Percentiles rank a stretch among this genome's conserved stretches.
phyloP scores from a whole-genome alignment of 2,888 invertebrate species.

The Crossocerus cetratus region DNA sequence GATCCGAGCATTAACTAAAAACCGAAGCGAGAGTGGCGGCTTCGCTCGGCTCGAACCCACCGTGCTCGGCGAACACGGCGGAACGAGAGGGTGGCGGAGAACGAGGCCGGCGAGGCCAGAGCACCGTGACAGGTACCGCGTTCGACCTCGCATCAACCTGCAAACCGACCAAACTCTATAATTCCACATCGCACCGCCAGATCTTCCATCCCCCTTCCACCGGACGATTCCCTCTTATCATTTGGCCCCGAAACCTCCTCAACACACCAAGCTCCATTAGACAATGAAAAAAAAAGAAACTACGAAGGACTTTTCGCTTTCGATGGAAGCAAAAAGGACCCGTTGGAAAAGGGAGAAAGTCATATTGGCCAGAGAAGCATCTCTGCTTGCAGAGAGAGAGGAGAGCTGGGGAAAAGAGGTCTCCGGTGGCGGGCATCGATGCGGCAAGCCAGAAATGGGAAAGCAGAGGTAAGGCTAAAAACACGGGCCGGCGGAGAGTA shows the following conservation, averaged over 20 bases:
- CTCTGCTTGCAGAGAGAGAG: background rate
- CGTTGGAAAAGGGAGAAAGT: too few species aligned
- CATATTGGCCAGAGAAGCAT: background rate
- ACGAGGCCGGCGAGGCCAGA: slow-evolving; percentile 46
- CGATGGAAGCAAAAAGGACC: too few species aligned
- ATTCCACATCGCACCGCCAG: too few species aligned
- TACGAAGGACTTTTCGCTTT: too few species aligned
- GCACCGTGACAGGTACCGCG: slow-evolving; percentile 50
- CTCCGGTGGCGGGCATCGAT: too few species aligned
- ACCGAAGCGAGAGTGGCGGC: slow-evolving; percentile 62
- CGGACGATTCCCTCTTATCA: too few species aligned
- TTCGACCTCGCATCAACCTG: slow-evolving; percentile 59
- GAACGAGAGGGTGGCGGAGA: slow-evolving; percentile 22
- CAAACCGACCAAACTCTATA: slow-evolving; percentile 52
- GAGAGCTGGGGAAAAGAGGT: background rate
- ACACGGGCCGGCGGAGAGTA: background rate
- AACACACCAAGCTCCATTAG: too few species aligned
- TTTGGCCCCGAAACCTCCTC: too few species aligned
- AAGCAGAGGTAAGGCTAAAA: background rate
- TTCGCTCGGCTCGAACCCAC: slow-evolving; percentile 57
- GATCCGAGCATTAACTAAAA: slow-evolving; percentile 71
- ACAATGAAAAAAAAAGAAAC: too few species aligned
- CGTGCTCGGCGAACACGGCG: slow-evolving; percentile 37
- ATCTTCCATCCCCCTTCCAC: too few species aligned
- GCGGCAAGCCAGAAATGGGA: background rate